Evolutionary conservation across 2,113 vertebrate species (phyloP), one percentile per base, ranked within the genome.

Genomic region (Aleadryas rufinucha): DNA sequence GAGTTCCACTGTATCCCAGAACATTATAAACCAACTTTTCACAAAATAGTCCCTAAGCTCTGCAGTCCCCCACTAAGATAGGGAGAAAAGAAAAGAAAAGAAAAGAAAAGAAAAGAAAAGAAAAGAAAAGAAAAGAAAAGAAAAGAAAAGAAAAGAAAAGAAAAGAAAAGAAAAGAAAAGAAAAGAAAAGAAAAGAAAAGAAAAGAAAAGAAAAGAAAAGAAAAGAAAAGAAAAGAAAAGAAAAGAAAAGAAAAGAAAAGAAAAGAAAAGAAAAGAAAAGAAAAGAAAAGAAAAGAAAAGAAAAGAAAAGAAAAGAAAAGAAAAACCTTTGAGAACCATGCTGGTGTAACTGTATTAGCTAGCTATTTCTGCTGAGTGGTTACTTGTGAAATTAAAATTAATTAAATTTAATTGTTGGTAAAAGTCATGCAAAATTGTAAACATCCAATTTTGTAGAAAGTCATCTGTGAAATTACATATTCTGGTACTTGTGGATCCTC

Each of bases 11-110:
- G 3, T n/a, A 50, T 18, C 8, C 45, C 33, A 84, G 45, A 70
- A 69, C 2, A 23, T 52, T n/a, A 19, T 19, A 64, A 86, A 76
- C 10, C 20, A 74, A 27, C 19, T 52, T 88, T 88, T 30, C 44
- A 37, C 6, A 31, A 35, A 30, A 49, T n/a, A 49, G 5, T 44
- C 50, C 45, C 9, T 69, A 41, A 31, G 8, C 10, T 95, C 17
- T 41, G 24, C 10, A 79, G 9, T 86, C 23, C 35, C 17, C 8
- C 10, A 39, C 37, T 76, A 71, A 79, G 19, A 63, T n/a, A n/a
- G n/a, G n/a, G n/a, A n/a, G n/a, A n/a, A 30, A 80, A 6, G 1
- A 5, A 15, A 16, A 24, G 6, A 47, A 79, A n/a, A 3, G 0
- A 5, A 24, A 66, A 47, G 11, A 42, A 50, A 16, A 68, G n/a